phyloP scores from a whole-genome alignment of 2,797 vertebrate species.

The Heteromormyrus szaboi region DNA sequence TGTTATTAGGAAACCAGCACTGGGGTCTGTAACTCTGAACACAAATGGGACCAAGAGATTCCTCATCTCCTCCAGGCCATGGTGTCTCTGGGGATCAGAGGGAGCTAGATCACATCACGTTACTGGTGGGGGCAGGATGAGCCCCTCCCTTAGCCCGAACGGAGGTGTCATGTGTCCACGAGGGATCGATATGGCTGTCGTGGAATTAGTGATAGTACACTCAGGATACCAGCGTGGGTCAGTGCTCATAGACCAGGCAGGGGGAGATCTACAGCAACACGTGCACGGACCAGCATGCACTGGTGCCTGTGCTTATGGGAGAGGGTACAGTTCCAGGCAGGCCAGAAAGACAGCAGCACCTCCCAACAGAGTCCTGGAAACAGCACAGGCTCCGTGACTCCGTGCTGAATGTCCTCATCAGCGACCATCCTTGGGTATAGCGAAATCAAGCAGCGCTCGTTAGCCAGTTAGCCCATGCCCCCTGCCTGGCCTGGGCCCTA shows the following conservation, averaged over 20 bases:
- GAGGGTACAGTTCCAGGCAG: not conserved
- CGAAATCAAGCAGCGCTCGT: constrained; percentile 4
- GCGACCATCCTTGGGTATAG: not conserved
- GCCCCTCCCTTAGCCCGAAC: not conserved
- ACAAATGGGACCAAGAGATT: not conserved
- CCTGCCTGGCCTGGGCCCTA: not conserved
- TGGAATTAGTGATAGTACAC: not conserved
- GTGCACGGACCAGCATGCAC: not conserved
- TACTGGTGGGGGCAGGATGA: not conserved
- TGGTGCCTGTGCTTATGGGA: not conserved
- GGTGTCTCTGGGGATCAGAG: not conserved
- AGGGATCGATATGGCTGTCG: constrained; percentile 18
- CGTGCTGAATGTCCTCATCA: not conserved
- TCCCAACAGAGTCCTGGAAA: not conserved
- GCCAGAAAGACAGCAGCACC: not conserved
- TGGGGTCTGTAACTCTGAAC: not conserved
- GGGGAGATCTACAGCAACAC: not conserved
- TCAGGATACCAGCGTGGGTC: not conserved
- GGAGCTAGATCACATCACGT: not conserved
- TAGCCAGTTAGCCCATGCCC: not conserved
- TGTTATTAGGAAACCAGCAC: constrained; percentile 4
- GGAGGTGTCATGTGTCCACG: constrained; percentile 1
- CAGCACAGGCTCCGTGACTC: constrained; percentile 44
- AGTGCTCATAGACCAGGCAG: not conserved
- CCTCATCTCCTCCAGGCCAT: not conserved